phyloP scores from a whole-genome alignment of 2,113 vertebrate genomes.

The Chiloscyllium plagiosum region DNA sequence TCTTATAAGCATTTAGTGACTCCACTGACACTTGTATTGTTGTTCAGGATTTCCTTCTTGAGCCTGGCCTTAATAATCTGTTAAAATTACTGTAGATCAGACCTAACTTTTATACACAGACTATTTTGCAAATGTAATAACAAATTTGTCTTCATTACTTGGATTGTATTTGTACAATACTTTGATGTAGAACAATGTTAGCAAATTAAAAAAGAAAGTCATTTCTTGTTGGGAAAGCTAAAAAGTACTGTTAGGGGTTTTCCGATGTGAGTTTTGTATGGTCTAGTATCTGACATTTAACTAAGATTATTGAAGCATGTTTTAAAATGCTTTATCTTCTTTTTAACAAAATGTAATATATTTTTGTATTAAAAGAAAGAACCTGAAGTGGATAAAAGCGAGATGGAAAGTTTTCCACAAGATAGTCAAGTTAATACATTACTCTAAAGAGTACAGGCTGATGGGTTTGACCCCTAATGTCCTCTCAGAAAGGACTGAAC shows the following conservation, averaged over 20 bases:
- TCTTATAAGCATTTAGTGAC: not conserved
- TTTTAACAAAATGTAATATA: not conserved
- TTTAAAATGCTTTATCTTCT: not conserved
- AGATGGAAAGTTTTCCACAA: constrained; percentile 62
- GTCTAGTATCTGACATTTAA: not conserved
- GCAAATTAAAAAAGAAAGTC: not conserved
- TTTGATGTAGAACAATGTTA: not conserved
- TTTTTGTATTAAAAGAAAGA: constrained; percentile 51
- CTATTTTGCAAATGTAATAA: not conserved
- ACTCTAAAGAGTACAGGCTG: constrained; percentile 58
- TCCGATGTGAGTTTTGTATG: not conserved
- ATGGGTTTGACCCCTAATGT: constrained; percentile 53
- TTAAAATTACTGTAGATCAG: constrained; percentile 22
- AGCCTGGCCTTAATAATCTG: constrained; percentile 6
- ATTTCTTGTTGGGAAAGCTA: not conserved
- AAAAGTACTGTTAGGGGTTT: not conserved
- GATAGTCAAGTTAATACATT: constrained; percentile 48
- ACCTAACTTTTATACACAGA: not conserved
- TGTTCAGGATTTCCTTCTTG: constrained; percentile 23
- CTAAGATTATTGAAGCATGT: not conserved
- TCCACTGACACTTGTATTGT: constrained; percentile 32
- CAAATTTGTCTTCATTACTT: not conserved
- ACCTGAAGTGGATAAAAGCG: constrained; percentile 63
- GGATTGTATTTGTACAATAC: not conserved
- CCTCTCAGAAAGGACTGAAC: constrained; percentile 77